Evolutionary conservation across 1,140 invertebrate genomes (phyloP), one percentile per base, ranked within the genome.

Genomic region (Venustaconcha ellipsiformis): DNA sequence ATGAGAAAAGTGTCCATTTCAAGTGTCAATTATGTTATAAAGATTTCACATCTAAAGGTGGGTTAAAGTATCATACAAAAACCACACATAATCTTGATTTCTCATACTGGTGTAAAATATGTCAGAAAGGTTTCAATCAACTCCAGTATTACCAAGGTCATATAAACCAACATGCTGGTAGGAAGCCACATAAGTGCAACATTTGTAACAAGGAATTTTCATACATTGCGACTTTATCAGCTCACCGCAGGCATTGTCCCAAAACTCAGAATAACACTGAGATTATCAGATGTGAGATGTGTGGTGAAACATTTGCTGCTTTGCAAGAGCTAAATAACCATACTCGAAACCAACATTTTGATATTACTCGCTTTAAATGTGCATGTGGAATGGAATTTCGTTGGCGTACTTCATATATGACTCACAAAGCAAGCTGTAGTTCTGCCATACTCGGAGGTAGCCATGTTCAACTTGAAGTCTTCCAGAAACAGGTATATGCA

Each of bases 11-110:
- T 37, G 55, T 75, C 17, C 73, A 75, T 62, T 75, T 75, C 30
- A 67, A 63, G 58, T 75, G 73, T 75, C 66, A 75, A 15, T 17
- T 75, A 14, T 75, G 73, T 37, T 23, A 59, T 68, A 63, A 65
- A 57, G 73, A 75, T 14, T 75, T 75, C 48, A 75, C 73, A 23
- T 75, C 73, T 14, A 75, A 75, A 57, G 73, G 73, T n/a, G 73
- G 73, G 1, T 59, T 75, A 0, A 75, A 75, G 48, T 75, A 75
- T 26, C 73, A 75, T 70, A 67, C 59, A 14, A 75, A 67, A n/a
- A 64, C 66, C 6, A 20, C 64, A 15, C 73, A 75, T 70, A 63
- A 18, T 18, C 69, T 69, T 57, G 73, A 75, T 70, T 75, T 75
- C 55, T 55, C 66, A 14, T 75, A 63, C 48, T 75, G 66, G 59